Evolutionary conservation across 2,797 vertebrate genomes (phyloP).

Genomic region (Parauchenoglanis punctatus): DNA sequence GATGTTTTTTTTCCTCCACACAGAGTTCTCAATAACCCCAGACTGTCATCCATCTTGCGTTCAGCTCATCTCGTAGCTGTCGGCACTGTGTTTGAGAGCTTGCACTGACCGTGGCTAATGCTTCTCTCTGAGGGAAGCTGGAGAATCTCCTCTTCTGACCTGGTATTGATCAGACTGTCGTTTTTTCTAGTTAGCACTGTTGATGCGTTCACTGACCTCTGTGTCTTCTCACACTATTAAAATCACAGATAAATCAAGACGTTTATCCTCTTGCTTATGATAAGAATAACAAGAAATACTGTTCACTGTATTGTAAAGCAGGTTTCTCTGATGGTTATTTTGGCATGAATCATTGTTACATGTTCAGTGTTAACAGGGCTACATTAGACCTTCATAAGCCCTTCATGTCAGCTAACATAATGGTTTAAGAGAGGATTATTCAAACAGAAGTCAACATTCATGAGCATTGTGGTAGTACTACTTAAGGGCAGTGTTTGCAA

Average conservation of each 20-base stretch:
- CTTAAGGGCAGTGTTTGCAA: background rate
- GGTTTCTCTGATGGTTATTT: background rate
- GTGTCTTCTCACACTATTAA: slow-evolving; percentile 1
- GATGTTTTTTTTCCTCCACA: slow-evolving; percentile 28
- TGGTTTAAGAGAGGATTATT: background rate
- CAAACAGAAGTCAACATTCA: background rate
- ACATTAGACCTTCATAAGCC: background rate
- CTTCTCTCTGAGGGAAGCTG: slow-evolving; percentile 30
- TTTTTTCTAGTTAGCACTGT: slow-evolving; percentile 33
- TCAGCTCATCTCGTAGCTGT: slow-evolving; percentile 34
- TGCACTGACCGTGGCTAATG: slow-evolving; percentile 41
- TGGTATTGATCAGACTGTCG: slow-evolving; percentile 37
- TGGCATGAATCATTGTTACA: background rate
- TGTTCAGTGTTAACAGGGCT: background rate
- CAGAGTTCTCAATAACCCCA: slow-evolving; percentile 34
- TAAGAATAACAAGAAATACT: background rate
- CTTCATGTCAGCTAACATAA: background rate
- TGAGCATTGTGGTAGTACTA: background rate
- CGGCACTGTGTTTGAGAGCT: slow-evolving; percentile 42
- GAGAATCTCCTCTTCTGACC: slow-evolving; percentile 42
- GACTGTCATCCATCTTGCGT: slow-evolving; percentile 48
- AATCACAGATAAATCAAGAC: background rate
- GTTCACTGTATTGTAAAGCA: background rate
- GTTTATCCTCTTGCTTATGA: background rate
- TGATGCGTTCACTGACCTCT: background rate